phyloP scores from a whole-genome alignment of 2,113 vertebrate genomes.

The Typhlomys cinereus region DNA sequence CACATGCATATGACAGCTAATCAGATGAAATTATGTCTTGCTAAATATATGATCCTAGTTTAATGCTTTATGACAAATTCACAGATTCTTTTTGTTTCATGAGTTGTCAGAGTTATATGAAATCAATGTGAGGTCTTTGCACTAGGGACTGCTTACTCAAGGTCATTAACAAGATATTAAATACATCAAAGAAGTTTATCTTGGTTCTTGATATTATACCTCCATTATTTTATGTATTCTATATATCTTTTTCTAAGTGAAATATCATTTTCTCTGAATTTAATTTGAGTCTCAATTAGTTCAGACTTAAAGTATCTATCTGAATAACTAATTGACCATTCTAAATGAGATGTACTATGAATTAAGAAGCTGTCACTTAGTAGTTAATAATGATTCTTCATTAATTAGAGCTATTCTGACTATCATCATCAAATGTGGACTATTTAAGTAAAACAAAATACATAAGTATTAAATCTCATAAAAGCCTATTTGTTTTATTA shows the following conservation, averaged over 20 bases:
- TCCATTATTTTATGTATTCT: not conserved
- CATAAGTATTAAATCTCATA: not conserved
- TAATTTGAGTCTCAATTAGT: not conserved
- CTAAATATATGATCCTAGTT: not conserved
- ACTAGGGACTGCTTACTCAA: not conserved
- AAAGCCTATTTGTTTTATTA: not conserved
- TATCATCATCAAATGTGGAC: constrained; percentile 18
- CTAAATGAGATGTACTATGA: not conserved
- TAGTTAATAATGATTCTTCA: not conserved
- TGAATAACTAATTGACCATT: not conserved
- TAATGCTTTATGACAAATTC: not conserved
- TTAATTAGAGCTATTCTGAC: not conserved
- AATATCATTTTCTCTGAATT: not conserved
- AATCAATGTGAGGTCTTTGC: not conserved
- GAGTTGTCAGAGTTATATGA: not conserved
- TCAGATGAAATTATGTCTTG: constrained; percentile 8
- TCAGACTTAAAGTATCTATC: not conserved
- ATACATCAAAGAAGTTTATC: not conserved
- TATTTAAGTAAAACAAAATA: not conserved
- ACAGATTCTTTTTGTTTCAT: constrained; percentile 39
- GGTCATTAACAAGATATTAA: not conserved
- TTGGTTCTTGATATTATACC: not conserved
- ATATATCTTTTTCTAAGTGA: not conserved
- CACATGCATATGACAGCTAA: not conserved
- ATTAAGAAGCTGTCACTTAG: not conserved